Base-by-base conservation (phyloP, 2,113 vertebrate species). In the Megaceryle torquata region DNA sequence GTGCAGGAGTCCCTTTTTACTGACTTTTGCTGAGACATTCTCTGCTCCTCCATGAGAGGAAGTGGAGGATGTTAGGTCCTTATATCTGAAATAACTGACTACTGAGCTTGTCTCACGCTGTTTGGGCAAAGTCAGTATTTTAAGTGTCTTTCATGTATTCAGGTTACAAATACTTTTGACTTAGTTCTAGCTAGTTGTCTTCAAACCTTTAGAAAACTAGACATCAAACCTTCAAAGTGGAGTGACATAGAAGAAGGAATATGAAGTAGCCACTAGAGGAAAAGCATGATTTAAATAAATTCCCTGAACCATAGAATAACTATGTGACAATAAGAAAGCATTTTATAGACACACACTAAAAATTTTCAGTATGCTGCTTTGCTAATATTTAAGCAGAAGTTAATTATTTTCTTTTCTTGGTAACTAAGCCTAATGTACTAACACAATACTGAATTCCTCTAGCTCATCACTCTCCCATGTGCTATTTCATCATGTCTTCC, bases 61-160 rank as follows among this genome's bases (percentile, higher is more conserved):
- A 74, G 24, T 37, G 35, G 21, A 10, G 69, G 46, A 26, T 56
- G 12, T 53, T 57, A 46, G 18, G 29, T 57, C 13, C 24, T 86
- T 41, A 71, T 22, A 43, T 64, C 13, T 54, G n/a, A 86, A 77
- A 54, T 51, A 76, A 22, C 10, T 69, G 39, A 17, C 20, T 64
- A 4, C 22, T 1, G 11, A 79, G 11, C 37, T 60, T 12, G 3
- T 19, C 28, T 50, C 48, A 12, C 1, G 2, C 16, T 2, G 1
- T 29, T 80, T 70, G 28, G 48, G 54, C 29, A 57, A 77, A 60
- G 18, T 35, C 50, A 77, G 11, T 20, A 24, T 91, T 96, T 81
- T 68, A 71, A 50, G 18, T 56, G 18, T 68, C 33, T 69, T 76
- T 64, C 51, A 26, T 41, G 4, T 56, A 21, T 67, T 75, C 25